phyloP scores from a whole-genome alignment of 2,888 invertebrate species.

The Gastracanthus pulcherrimus region DNA sequence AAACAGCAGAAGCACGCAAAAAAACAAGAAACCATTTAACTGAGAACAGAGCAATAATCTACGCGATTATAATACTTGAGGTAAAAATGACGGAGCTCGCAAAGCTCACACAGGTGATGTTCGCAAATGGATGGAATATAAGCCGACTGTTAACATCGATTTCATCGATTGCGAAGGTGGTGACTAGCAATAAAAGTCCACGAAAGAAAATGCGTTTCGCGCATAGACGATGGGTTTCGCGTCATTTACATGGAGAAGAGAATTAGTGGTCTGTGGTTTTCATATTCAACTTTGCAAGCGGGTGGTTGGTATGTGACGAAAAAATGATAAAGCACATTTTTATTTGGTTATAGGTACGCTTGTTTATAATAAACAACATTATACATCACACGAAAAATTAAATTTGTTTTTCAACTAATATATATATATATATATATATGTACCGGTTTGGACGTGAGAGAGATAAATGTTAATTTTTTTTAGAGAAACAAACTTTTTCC shows the following conservation, averaged over 20 bases:
- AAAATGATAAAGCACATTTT: too few species aligned
- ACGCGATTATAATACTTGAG: not conserved
- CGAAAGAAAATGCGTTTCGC: not conserved
- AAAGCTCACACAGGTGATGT: not conserved
- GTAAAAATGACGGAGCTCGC: not conserved
- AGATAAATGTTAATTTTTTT: too few species aligned
- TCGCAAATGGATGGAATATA: not conserved
- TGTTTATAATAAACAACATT: too few species aligned
- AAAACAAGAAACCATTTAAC: not conserved
- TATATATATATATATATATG: too few species aligned
- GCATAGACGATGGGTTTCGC: not conserved
- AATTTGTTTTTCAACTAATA: too few species aligned
- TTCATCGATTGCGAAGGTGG: slow-evolving; percentile 7
- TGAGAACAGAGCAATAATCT: not conserved
- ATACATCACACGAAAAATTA: too few species aligned
- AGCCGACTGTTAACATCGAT: slow-evolving; percentile 6
- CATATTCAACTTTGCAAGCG: too few species aligned
- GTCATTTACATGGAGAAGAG: not conserved
- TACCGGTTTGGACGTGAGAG: too few species aligned
- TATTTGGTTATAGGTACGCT: too few species aligned
- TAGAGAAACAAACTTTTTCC: too few species aligned
- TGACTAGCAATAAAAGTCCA: not conserved
- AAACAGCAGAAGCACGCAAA: not conserved
- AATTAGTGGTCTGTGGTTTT: not conserved
- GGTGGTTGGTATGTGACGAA: too few species aligned